Evolutionary conservation across 92 coral and sea anemone species (phyloP).

Genomic region (Ricordea florida): DNA sequence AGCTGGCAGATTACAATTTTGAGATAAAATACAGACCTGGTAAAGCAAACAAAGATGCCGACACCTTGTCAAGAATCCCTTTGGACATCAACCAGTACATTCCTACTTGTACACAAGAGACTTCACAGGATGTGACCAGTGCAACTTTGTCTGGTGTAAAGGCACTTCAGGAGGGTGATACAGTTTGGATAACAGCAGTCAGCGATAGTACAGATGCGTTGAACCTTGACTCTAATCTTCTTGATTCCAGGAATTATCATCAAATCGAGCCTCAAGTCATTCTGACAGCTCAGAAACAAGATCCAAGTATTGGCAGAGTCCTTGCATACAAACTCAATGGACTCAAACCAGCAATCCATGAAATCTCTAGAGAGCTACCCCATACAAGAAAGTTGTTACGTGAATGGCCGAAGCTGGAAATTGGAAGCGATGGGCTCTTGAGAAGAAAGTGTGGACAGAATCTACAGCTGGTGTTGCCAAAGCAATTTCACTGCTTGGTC

Average conservation of each 20-base stretch:
- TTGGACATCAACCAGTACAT: constrained; percentile 36
- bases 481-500: no score
- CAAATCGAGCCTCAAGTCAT: neutral
- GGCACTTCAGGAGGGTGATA: constrained; percentile 23
- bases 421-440: no score
- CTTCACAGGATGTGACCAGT: constrained; percentile 25
- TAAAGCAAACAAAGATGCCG: constrained; percentile 34
- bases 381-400: no score
- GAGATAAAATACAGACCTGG: constrained; percentile 33
- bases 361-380: no score
- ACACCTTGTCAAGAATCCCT: constrained; percentile 31
- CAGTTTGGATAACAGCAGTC: constrained; percentile 15
- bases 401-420: no score
- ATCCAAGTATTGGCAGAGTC: neutral
- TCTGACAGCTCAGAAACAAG: constrained; percentile 16
- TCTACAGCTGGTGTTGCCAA: no score
- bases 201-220: neutral
- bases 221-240: neutral
- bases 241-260: neutral
- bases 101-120: constrained; percentile 19
- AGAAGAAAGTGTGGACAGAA: no score
- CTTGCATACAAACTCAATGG: neutral
- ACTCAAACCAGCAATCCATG: no score
- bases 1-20: constrained; percentile 41
- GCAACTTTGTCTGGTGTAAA: constrained; percentile 17